Conservation (phyloP, 2,113 vertebrate species). For the Peromyscus maniculatus region DNA sequence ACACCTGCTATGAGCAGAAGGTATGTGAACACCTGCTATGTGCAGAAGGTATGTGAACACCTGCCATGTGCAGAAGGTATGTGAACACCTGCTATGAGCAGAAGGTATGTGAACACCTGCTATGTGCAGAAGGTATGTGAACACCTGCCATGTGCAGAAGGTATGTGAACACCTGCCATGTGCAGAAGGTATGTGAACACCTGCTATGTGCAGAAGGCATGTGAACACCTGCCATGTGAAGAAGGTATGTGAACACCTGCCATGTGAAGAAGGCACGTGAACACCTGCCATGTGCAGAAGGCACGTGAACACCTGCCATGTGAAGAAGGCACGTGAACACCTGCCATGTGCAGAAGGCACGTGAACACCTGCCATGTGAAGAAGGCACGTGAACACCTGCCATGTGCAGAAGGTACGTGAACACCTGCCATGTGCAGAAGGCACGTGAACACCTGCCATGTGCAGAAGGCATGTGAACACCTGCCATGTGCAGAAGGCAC, state of each 20-base stretch:
- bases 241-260: neutral
- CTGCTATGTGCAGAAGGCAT: neutral
- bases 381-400: neutral
- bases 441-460: neutral
- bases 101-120: neutral
- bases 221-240: neutral
- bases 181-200: neutral
- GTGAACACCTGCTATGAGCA: neutral
- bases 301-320: rapidly evolving
- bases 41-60: neutral
- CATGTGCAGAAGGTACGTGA: neutral
- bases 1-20: neutral
- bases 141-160: neutral
- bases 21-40: neutral
- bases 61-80: neutral
- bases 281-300: neutral
- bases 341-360: neutral
- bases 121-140: neutral
- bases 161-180: neutral
- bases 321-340: neutral
- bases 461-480: neutral
- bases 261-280: too few relatives aligned
- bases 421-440: neutral
- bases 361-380: neutral
- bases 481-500: neutral